A percentile compares a stretch with the other conserved stretches of the same genome.
Conservation (phyloP, 1,140 invertebrate species). For the Bombus soroeensis region DNA sequence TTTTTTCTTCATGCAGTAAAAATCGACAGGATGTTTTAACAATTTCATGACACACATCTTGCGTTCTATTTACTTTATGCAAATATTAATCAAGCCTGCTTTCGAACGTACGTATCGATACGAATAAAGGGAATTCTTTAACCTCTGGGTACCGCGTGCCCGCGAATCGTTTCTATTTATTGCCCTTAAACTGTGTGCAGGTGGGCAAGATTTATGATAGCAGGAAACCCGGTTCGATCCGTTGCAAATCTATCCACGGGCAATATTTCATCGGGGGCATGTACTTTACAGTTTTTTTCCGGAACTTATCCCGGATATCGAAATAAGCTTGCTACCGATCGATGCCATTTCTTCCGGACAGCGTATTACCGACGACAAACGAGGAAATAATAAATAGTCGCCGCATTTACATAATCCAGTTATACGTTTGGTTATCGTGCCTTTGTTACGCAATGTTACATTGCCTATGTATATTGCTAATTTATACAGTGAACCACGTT, state of each 20-base stretch:
- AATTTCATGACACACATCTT: too few species aligned
- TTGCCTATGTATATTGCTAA: too few species aligned
- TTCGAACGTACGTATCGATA: neutral
- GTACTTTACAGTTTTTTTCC: slow-evolving; percentile 61
- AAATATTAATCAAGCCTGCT: neutral
- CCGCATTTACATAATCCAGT: neutral
- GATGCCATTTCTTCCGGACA: slow-evolving; percentile 13
- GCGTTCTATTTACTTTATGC: too few species aligned
- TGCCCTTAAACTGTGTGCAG: slow-evolving; percentile 37
- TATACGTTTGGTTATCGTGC: too few species aligned
- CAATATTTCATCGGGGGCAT: slow-evolving; percentile 58
- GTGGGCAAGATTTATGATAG: slow-evolving; percentile 61
- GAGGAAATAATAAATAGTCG: slow-evolving; percentile 56
- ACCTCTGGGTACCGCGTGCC: slow-evolving; percentile 28
- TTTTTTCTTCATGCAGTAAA: too few species aligned
- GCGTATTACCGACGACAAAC: slow-evolving; percentile 10
- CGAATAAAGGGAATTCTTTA: slow-evolving; percentile 38
- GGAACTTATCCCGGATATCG: slow-evolving; percentile 61
- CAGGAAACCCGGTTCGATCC: slow-evolving; percentile 57
- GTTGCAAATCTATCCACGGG: slow-evolving; percentile 64
- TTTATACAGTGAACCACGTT: too few species aligned
- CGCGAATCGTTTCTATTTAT: slow-evolving; percentile 53
- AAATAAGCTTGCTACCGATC: slow-evolving; percentile 59
- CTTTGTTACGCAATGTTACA: too few species aligned
- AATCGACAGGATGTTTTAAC: too few species aligned